Evolutionary conservation across 2,113 vertebrate species (phyloP), one percentile per base, ranked within the genome.

Genomic region (Macaca nemestrina): DNA sequence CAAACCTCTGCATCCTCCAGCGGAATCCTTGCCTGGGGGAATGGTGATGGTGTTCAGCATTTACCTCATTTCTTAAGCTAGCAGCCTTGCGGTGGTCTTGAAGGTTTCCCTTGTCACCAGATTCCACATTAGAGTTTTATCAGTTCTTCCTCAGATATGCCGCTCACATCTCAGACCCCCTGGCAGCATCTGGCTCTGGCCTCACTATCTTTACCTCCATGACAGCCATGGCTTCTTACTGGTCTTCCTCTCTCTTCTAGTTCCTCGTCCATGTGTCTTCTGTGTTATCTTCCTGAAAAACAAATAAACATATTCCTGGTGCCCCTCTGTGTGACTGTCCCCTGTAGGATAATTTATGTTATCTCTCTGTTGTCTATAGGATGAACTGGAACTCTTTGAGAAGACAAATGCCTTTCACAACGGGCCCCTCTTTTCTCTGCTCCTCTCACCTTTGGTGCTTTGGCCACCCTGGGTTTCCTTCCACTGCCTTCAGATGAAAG

Each of bases 1-100:
- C 2, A 0, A 48, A 25, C 20, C 23, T 48, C 50, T 40, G 70
- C 16, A 22, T 52, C 83, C 25, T 90, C 30, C 14, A 38, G 3
- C 16, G 45, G 17, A 32, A 52, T 84, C 73, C 79, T 38, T 35
- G 32, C 48, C 43, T 83, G 43, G 38, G 86, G 57, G 18, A 61
- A 12, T 12, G 8, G 30, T 9, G 61, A 12, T 12, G 10, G 30
- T 8, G 22, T 72, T 35, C 11, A 76, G 38, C 13, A n/a, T 93
- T 90, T 73, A 55, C 50, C 64, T 93, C 80, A 6, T 84, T 87
- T 68, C 45, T 59, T 88, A 96, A 94, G 48, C 48, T 45, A 70
- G 52, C n/a, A 85, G 73, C 35, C 72, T 43, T 22, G 55, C 48
- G 2, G 70, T 59, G 20, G 40, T 73, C 81, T 59, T 45, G 57